Evolutionary conservation across 1,140 invertebrate genomes (phyloP), one percentile per base, ranked within the genome.

Genomic region (Globodera rostochiensis): DNA sequence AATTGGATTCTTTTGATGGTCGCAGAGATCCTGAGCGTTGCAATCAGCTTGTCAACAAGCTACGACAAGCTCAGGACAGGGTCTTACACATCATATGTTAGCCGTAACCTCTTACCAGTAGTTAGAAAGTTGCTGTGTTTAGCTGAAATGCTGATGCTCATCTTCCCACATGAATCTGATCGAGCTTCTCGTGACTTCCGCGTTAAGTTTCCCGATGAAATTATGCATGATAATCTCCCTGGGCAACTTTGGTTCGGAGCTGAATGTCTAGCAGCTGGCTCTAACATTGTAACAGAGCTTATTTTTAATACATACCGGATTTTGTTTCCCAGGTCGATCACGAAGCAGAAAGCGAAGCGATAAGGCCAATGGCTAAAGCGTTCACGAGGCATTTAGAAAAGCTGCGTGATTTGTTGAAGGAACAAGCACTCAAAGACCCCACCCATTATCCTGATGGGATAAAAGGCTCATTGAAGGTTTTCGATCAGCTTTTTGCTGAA

Each of bases 211-310:
- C 97, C 97, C 0, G 97, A 98, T 91, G 97, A 98, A 90, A 95
- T 99, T 5, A 92, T 98, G 87, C 96, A 98, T 90, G 97, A 98
- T 89, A 98, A 96, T 91, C 91, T 99, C 25, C 95, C 96, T 36
- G 97, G 97, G 0, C 97, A 99, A 91, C 92, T 99, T 19, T 99
- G 97, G 97, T 99, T 99, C 92, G 97, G 97, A n/a, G 97, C 97
- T 60, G 97, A 99, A 91, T 92, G 91, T 84, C 83, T 92, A 64
- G 92, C 92, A 25, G 92, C 92, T 77, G 92, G 92, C 3, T 98
- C 96, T 0, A 98, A 95, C 64, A 99, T 99, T 84, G 94, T 78
- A 78, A 15, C 13, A 15, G 49, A 0, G 3, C 13, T 45, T 5
- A 46, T 36, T 6, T 46, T 11, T 69, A 49, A 25, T 8, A 25